Conservation (phyloP, 2,888 invertebrate genomes). For the Tortricodes alternella region DNA sequence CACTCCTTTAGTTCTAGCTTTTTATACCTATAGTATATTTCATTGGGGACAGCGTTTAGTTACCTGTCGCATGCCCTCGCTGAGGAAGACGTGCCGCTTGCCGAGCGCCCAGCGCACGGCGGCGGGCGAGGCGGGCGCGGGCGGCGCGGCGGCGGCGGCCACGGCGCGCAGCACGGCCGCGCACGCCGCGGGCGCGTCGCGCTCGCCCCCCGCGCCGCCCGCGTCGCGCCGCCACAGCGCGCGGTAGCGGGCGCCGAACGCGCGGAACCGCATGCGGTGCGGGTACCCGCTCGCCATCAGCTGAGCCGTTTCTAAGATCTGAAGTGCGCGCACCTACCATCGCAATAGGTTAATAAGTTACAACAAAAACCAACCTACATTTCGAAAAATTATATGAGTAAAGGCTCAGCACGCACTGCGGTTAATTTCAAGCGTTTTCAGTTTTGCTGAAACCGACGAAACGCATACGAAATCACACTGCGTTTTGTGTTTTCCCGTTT, state of each 20-base stretch:
- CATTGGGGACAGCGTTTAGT: no score
- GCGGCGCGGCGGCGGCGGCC: slow-evolving; percentile 90
- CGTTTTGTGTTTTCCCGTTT: no score
- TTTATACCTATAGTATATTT: no score
- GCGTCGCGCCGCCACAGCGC: slow-evolving; percentile 90
- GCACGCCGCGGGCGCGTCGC: slow-evolving; percentile 82
- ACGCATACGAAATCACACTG: no score
- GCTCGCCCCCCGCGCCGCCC: slow-evolving; percentile 75
- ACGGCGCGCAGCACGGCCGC: slow-evolving; percentile 89
- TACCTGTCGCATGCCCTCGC: slow-evolving; percentile 95
- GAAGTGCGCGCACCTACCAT: slow-evolving; percentile 88
- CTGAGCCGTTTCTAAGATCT: slow-evolving; percentile 96
- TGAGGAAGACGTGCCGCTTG: slow-evolving; percentile 95
- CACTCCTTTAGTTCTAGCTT: no score
- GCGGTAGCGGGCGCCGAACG: slow-evolving; percentile 93
- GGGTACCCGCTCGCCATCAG: slow-evolving; percentile 97
- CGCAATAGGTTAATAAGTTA: neutral
- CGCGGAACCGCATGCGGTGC: slow-evolving; percentile 96
- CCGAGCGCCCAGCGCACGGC: slow-evolving; percentile 92
- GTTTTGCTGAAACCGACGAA: no score
- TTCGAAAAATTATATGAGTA: no score
- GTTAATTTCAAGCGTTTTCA: no score
- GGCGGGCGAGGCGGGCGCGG: slow-evolving; percentile 87
- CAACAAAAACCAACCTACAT: neutral
- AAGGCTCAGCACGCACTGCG: no score